Evolutionary conservation across 2,797 vertebrate species (phyloP), one percentile per base, ranked within the genome.

Genomic region (Onychomys arenicola): DNA sequence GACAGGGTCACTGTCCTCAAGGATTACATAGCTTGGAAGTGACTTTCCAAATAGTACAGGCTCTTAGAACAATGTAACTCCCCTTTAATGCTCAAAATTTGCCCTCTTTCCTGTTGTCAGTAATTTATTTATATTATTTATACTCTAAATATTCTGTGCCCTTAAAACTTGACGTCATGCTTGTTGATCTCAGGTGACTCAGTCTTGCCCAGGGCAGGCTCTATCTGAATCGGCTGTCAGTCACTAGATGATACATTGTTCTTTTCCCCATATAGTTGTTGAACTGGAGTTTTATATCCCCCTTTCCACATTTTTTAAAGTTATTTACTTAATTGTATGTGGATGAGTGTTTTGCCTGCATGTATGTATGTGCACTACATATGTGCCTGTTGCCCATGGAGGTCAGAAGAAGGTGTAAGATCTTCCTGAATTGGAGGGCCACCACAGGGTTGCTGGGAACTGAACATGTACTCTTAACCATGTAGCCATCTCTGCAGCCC

Each of bases 71-170:
- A 29, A 49, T 23, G 34, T n/a, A 23, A 57, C 14, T 76, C 21
- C 40, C 12, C 27, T 32, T 77, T 88, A 81, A 73, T 88, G 85
- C 17, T 81, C 40, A 49, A 71, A 75, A 32, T 61, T 65, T 73
- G 29, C 19, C 23, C 14, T 13, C 6, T 94, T 89, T 89, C 3
- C 23, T 91, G 14, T 40, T 89, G 57, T 43, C 12, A 12, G 2
- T 61, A n/a, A 40, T 81, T 84, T 85, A n/a, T 34, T 52, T 32
- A 23, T 71, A 89, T 84, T 85, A 52, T 34, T 69, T 32, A 23
- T 71, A 89, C 40, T 63, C 67, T 63, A 75, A 95, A 88, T 46
- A 40, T 75, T 90, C 52, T 61, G 6, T 52, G 16, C 71, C 85
- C 75, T 88, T 81, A 52, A 71, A n/a, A 5, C 16, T 52, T 92